Evolutionary conservation across 2,113 vertebrate genomes (phyloP), one percentile per base, ranked within the genome.

Genomic region (Saccopteryx bilineata): DNA sequence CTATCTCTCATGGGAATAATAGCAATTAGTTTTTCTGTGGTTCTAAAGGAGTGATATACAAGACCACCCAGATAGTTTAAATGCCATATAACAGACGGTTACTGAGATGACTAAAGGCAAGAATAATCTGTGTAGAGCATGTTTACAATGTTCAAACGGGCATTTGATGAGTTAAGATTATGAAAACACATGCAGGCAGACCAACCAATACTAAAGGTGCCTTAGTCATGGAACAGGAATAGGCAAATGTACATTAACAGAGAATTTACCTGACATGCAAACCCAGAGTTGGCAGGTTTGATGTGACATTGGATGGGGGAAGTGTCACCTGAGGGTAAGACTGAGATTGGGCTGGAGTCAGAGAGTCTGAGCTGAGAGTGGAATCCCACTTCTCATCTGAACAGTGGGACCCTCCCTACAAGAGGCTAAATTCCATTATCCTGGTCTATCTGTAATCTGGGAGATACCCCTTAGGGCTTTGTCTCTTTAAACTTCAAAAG

Each of bases 241-340:
- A 92, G 50, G 88, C 60, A 96, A 93, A 96, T 89, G 65, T 21
- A 52, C 60, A 46, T 11, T 58, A 74, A 90, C 33, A 65, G 61
- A 65, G 79, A 80, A 79, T 88, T 95, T 87, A 69, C 84, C 84
- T 81, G 23, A 11, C 56, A 69, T 74, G 90, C 76, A 92, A 90
- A 96, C 69, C 39, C 26, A 52, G 39, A 84, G 63, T 8, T 68
- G 48, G 66, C 2, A 33, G 52, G 52, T 92, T 79, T 11, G 0
- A 8, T 39, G 60, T 80, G 76, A 65, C 31, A 9, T 12, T 28
- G 50, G 46, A 1, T 17, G 8, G 18, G n/a, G 28, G 63, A 39
- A 39, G 39, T 39, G 39, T 39, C 39, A 39, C 71, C 39, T 63
- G 15, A 39, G 58, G 68, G 31, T 7, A 2, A 63, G 61, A 28